These are phyloP conservation scores for Cyanistes caeruleus DNA, from an alignment of 2,113 vertebrate genomes.

Conservation along the genomic window DNA sequence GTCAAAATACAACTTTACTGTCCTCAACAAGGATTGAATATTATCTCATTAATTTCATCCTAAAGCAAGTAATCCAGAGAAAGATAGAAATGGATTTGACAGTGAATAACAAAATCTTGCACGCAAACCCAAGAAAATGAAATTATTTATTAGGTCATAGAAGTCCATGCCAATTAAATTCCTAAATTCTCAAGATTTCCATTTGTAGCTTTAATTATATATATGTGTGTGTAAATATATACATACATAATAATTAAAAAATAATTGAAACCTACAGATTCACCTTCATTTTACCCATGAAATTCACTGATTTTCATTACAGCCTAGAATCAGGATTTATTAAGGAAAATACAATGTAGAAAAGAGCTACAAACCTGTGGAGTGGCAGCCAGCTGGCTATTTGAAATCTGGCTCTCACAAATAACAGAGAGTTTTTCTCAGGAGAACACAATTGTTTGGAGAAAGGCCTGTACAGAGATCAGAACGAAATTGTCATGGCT, in stretches of 20 bases:
- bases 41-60: not conserved
- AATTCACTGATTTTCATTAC: not conserved
- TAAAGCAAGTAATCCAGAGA: not conserved
- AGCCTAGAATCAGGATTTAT: not conserved
- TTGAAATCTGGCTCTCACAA: not conserved
- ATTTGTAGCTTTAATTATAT: not conserved
- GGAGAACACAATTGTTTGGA: not conserved
- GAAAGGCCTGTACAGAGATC: not conserved
- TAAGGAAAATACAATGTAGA: not conserved
- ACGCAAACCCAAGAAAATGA: not conserved
- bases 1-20: not conserved
- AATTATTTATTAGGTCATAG: not conserved
- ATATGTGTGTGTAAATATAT: no score
- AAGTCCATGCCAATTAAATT: not conserved
- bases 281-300: not conserved
- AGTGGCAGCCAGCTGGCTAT: not conserved
- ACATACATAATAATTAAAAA: not conserved
- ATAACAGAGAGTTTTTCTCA: not conserved
- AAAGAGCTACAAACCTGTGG: not conserved
- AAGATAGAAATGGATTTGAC: not conserved
- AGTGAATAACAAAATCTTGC: not conserved
- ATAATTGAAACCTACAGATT: not conserved
- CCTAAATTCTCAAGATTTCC: not conserved
- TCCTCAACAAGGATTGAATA: not conserved
- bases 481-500: not conserved